Evolutionary conservation across 2,113 vertebrate genomes (phyloP), one percentile per base, ranked within the genome.

Genomic region (Regulus satrapa): DNA sequence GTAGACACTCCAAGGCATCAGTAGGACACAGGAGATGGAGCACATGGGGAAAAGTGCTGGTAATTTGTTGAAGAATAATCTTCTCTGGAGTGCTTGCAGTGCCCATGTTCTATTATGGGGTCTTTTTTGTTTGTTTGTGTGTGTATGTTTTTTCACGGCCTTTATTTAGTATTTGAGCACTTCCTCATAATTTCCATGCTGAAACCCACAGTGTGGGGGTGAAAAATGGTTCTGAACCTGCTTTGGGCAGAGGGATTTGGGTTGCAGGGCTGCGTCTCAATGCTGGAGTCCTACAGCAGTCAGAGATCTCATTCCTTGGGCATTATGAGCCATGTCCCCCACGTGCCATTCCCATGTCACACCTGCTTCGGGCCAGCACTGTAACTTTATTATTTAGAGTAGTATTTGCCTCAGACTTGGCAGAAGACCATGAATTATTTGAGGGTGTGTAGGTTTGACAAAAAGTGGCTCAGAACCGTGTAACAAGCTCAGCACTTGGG

Each of bases 51-150:
- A 23, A 89, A 16, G 40, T 14, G 31, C 34, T 63, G 58, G 8
- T 51, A 26, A n/a, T 38, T 79, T 80, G 11, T 15, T 83, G 68
- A 18, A 58, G 9, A 46, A 18, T 4, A 8, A 21, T 45, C 55
- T 41, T 73, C 45, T 86, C 43, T 10, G 48, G 48, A 55, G 55
- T 5, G 20, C 14, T 38, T 69, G 34, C 26, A n/a, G 32, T 29
- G 19, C n/a, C 18, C 1, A 0, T 32, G 7, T n/a, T 38, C 2
- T n/a, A 54, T 16, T 26, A 11, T 25, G 11, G 4, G 5, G 4
- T 19, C 31, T 31, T 51, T 26, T 7, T 32, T 45, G 3, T 25
- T 32, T 34, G 7, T 24, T 20, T 61, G 7, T 24, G 1, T 51
- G 9, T 25, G 1, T 51, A 5, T n/a, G 26, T 9, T 24, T 55